A percentile compares a stretch with the other conserved stretches of the same genome.
phyloP scores from a whole-genome alignment of 2,113 vertebrate genomes.

The Arizona elegans region DNA sequence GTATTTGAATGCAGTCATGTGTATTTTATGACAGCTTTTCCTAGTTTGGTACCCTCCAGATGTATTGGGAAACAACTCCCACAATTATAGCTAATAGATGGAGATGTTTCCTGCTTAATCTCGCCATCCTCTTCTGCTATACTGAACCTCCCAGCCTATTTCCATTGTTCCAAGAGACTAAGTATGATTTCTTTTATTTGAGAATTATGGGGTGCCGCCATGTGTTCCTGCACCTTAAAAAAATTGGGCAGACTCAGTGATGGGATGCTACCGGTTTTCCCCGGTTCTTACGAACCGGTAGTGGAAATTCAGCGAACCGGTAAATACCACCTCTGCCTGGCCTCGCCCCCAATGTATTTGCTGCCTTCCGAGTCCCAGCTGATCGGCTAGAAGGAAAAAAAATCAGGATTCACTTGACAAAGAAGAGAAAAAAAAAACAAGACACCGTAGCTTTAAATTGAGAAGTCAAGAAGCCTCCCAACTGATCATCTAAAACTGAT shows the following conservation, averaged over 20 bases:
- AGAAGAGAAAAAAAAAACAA: no score
- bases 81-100: not conserved
- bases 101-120: not conserved
- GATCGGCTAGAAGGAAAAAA: no score
- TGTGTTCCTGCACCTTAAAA: not conserved
- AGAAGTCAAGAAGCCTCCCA: no score
- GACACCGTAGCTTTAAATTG: no score
- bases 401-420: no score
- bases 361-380: no score
- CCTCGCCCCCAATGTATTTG: no score
- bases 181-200: not conserved
- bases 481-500: no score
- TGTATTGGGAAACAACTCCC: not conserved
- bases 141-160: not conserved
- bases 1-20: rapidly evolving
- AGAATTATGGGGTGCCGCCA: not conserved
- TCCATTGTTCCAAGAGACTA: not conserved
- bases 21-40: not conserved
- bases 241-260: not conserved
- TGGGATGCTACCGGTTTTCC: no score
- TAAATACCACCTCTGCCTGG: no score
- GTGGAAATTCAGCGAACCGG: no score
- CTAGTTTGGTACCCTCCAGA: not conserved
- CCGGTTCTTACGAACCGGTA: no score
- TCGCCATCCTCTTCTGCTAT: not conserved